Base-by-base conservation (phyloP, 2,797 vertebrate genomes). In the Chrosomus eos region DNA sequence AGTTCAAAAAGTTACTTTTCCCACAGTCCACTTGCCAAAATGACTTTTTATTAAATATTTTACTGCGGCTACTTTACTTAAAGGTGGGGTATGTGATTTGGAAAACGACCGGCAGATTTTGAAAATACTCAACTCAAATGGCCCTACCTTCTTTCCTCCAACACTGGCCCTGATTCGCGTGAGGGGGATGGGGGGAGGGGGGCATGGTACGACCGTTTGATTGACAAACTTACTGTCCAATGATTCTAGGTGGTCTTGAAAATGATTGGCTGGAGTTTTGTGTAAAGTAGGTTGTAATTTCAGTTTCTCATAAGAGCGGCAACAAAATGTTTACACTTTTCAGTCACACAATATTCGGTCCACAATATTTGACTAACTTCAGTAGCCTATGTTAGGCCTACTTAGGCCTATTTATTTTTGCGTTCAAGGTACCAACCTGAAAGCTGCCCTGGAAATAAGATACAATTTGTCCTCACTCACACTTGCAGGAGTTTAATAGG, bases 401-500 rank as follows among this genome's bases (percentile, higher is more conserved):
- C 10, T 68, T 8, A n/a, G n/a, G n/a, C n/a, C n/a, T n/a, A 38
- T 53, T 31, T 10, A 6, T 66, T 53, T 62, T 64, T 21, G 55
- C 3, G 21, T 74, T 82, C 48, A 75, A 28, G 9, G n/a, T 43
- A 64, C 19, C 43, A 26, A 45, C 40, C 36, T 18, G 10, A 62
- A 72, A 58, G 5, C 38, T 73, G 38, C 45, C 7, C 7, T 53
- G 5, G 14, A 74, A 88, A 81, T 58, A 55, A 87, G 16, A 82
- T 23, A 48, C 40, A 64, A n/a, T 3, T 38, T 53, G 51, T 45
- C 36, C 48, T 83, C 53, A 67, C 62, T 45, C 72, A 48, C 60
- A 64, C 82, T 87, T 78, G 80, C 73, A 85, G 53, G 23, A 71
- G 81, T 89, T 88, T 89, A 88, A 88, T 87, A 76, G 60, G 68